Base-by-base conservation (phyloP, 23 tunicate genomes). In the Diplosoma virens region DNA sequence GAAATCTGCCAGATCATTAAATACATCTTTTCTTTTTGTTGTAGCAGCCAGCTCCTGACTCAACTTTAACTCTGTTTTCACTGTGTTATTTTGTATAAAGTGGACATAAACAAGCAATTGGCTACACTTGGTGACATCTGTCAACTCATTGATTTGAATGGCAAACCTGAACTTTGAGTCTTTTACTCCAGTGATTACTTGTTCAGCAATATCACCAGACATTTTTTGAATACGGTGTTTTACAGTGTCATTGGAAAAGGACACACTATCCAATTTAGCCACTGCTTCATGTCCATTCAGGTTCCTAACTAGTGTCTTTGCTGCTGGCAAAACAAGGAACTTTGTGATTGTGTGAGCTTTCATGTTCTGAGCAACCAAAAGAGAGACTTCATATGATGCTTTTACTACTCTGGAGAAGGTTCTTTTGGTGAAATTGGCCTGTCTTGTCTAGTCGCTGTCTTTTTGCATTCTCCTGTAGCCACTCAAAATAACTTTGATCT, bases 351-450 rank as follows among this genome's bases (percentile, higher is more conserved):
- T 82, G 55, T 76, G 87, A 75, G 82, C 87, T 56, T 76, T 82
- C 82, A 82, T 58, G 83, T 56, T 77, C 64, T 82, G 35, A 76
- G 87, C 87, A 14, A 82, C 82, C 82, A 76, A 73, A 63, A 82
- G 87, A 76, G 82, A 58, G 87, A 82, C 87, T 82, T 82, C 82
- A 82, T 82, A 75, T 55, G 87, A 82, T 82, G 82, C 88, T 66
- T 78, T 68, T 33, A 79, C 63, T 25, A 45, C 67, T 77, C 69
- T 79, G n/a, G n/a, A n/a, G n/a, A 68, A 72, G 79, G 79, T 36
- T 68, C 75, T 68, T n/a, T 37, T 36, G 53, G 55, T 68, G 28
- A 68, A 9, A 36, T 28, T 68, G 75, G 54, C 75, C 75, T 3
- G 53, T 68, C 54, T 68, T 22, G 75, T 68, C 75, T 68, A 68